Conservation (phyloP, 2,797 vertebrate genomes). For the Chiloscyllium punctatum region DNA sequence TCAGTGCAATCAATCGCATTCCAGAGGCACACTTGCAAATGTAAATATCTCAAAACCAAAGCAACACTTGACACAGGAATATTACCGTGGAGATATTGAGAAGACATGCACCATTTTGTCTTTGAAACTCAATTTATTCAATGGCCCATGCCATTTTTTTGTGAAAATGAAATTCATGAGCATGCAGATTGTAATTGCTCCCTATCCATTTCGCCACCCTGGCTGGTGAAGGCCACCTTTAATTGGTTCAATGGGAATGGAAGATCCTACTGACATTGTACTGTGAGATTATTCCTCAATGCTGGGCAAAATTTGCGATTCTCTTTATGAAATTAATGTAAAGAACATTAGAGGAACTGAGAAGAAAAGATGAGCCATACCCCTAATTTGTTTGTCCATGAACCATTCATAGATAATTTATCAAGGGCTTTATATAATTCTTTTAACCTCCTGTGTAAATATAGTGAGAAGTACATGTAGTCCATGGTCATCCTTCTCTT, state of each 20-base stretch:
- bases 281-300: not conserved
- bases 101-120: not conserved
- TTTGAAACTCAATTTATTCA: not conserved
- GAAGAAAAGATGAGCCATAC: not conserved
- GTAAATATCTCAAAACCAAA: not conserved
- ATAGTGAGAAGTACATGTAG: not conserved
- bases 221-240: not conserved
- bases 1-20: not conserved
- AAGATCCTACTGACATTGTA: not conserved
- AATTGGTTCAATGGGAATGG: not conserved
- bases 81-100: not conserved
- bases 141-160: not conserved
- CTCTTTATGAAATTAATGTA: not conserved
- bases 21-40: not conserved
- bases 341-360: not conserved
- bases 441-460: not conserved
- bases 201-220: not conserved
- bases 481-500: not conserved
- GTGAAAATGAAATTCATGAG: not conserved
- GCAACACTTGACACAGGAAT: not conserved
- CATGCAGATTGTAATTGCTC: not conserved
- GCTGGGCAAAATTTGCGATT: not conserved
- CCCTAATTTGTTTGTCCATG: not conserved
- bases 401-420: not conserved
- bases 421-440: not conserved